These are phyloP conservation scores for Oscheius sp. DNA, from an alignment of 2,888 invertebrate species.

Conservation along the genomic window DNA sequence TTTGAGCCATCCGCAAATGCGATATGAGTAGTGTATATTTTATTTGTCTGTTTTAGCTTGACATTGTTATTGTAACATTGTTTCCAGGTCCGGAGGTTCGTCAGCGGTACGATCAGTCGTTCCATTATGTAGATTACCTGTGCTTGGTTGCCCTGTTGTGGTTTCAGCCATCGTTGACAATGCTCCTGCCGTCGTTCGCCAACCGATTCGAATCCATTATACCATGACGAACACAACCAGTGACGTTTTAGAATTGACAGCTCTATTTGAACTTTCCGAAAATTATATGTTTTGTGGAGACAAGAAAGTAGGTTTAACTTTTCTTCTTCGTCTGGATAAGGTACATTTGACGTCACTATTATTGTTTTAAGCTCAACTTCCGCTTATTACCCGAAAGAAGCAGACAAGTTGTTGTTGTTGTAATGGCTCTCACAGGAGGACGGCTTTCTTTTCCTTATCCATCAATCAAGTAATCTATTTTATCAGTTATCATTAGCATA, in stretches of 20 bases:
- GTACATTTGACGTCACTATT: neutral
- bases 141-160: conserved; percentile 52
- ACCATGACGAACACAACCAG: conserved; percentile 31
- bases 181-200: conserved; percentile 42
- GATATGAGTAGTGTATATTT: no score
- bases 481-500: neutral
- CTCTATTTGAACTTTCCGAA: conserved; percentile 54
- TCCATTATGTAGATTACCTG: conserved; percentile 45
- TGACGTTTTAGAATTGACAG: conserved; percentile 41
- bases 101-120: conserved; percentile 53
- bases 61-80: neutral
- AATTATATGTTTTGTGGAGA: conserved; percentile 58
- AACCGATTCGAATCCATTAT: conserved; percentile 51
- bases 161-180: conserved; percentile 41
- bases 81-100: conserved; percentile 38
- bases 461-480: conserved; percentile 40
- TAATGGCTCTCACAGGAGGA: conserved; percentile 61
- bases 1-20: no score
- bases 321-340: neutral
- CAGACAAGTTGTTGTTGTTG: conserved; percentile 47
- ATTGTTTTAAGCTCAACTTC: conserved; percentile 44
- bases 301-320: conserved; percentile 42
- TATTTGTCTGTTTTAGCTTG: no score
- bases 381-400: conserved; percentile 46
- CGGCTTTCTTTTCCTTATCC: conserved; percentile 57